Evolutionary conservation across 2,797 vertebrate species (phyloP), one percentile per base, ranked within the genome.

Genomic region (Urosaurus nigricauda): DNA sequence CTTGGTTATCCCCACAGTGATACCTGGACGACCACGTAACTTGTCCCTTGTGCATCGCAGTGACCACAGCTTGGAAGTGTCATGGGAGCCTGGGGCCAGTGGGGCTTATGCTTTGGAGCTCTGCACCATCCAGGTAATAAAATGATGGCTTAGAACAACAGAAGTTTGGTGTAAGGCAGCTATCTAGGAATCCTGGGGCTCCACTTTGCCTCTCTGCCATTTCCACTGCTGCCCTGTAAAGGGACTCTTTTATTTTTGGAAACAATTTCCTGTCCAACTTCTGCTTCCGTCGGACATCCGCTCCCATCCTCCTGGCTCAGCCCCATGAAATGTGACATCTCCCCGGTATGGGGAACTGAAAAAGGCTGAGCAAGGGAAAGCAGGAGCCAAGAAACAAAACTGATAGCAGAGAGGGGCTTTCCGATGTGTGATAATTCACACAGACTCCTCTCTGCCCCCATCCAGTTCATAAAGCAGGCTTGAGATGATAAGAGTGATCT

Each of bases 101-200:
- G 98, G 98, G 35, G 95, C 95, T 60, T 98, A 98, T 86, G 95
- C 97, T 0, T 95, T 98, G 70, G 96, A 94, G 40, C 93, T 95
- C 60, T 98, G 98, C 89, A 96, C 96, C 21, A 93, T 98, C 60
- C 98, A 98, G 98, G 98, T 98, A 95, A 96, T 9, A 19, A 75
- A 2, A 5, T 1, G 5, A 29, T 5, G 26, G 1, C 1, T 95
- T 77, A 2, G 19, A 5, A 11, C 0, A 14, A 5, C 56, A 35
- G 12, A 24, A 17, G 47, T 40, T 21, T 56, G 40, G 4, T 16
- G 47, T 14, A 40, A 32, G 40, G 21, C 47, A 35, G 24, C 43
- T 12, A 32, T 24, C 7, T n/a, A 56, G 17, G 37, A 35, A 19
- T 37, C 56, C 60, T 47, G 2, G 19, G 12, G 24, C 26, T 17